phyloP scores from a whole-genome alignment of 2,113 vertebrate genomes.

The Gymnarchus niloticus region DNA sequence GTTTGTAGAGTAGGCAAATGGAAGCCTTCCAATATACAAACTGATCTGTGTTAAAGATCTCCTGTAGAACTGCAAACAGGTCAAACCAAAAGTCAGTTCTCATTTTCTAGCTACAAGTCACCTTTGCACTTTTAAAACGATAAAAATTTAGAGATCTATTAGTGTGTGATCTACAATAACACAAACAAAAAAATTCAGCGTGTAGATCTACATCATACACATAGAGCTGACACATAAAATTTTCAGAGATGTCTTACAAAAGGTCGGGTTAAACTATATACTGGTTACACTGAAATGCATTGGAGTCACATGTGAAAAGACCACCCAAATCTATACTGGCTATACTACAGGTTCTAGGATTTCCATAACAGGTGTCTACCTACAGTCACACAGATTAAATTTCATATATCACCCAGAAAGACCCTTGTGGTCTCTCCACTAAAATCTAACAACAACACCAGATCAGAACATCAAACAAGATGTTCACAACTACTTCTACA shows the following conservation, averaged over 20 bases:
- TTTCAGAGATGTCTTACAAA: background rate
- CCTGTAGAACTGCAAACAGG: constrained; percentile 59
- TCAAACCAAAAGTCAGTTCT: constrained; percentile 43
- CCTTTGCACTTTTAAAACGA: constrained; percentile 42
- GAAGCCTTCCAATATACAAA: constrained; percentile 42
- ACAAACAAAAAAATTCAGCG: background rate
- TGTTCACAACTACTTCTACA: too few species aligned
- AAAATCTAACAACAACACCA: too few species aligned
- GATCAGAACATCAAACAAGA: too few species aligned
- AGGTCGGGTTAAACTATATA: background rate
- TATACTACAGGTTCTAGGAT: too few species aligned
- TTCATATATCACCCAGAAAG: background rate
- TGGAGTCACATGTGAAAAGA: background rate
- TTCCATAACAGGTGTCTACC: too few species aligned
- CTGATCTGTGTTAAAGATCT: constrained; percentile 55
- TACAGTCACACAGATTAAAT: background rate
- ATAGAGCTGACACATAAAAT: background rate
- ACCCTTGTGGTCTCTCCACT: too few species aligned
- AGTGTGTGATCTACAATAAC: background rate
- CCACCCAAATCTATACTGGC: too few species aligned
- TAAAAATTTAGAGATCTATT: background rate
- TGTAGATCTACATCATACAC: background rate
- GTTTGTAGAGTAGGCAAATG: constrained; percentile 34
- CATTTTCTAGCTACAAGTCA: constrained; percentile 47
- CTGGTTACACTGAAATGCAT: background rate